phyloP scores from a whole-genome alignment of 2,797 vertebrate species.

The Halcyon badia region DNA sequence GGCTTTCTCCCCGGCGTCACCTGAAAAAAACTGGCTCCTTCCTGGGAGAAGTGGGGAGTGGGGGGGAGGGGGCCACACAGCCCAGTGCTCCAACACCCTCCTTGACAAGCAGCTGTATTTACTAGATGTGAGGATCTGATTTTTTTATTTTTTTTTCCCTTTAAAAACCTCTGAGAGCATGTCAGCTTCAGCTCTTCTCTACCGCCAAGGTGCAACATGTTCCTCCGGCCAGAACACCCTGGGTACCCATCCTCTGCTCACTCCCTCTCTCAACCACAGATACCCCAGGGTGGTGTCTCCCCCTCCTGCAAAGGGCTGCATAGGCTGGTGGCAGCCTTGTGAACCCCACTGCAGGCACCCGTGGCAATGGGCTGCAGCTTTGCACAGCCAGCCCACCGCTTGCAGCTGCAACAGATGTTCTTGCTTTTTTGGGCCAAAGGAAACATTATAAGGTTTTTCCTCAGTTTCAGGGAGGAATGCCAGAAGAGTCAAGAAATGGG shows the following conservation, averaged over 20 bases:
- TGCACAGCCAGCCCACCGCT: conserved; percentile 34
- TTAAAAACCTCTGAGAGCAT: background rate
- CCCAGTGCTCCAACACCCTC: background rate
- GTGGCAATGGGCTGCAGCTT: conserved; percentile 12
- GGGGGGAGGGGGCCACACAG: background rate
- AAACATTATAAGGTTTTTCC: conserved; percentile 77
- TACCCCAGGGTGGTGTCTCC: background rate
- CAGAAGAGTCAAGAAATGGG: conserved; percentile 76
- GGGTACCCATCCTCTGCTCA: background rate
- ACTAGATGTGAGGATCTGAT: background rate
- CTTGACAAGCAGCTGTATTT: conserved; percentile 68
- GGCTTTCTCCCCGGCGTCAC: background rate
- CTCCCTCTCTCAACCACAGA: background rate
- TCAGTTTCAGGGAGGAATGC: conserved; percentile 71
- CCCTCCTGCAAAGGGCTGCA: background rate
- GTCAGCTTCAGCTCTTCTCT: conserved; percentile 41
- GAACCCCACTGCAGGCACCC: background rate
- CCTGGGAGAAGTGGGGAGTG: background rate
- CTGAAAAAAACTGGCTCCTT: conserved; percentile 50
- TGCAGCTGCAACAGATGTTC: conserved; percentile 79
- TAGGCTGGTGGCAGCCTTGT: background rate
- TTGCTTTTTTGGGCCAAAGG: conserved; percentile 66
- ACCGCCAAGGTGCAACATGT: background rate
- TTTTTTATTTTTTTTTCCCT: background rate
- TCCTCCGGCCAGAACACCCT: background rate